Base-by-base conservation (phyloP, 2,888 invertebrate genomes). In the Leptinotarsa peninsularis region DNA sequence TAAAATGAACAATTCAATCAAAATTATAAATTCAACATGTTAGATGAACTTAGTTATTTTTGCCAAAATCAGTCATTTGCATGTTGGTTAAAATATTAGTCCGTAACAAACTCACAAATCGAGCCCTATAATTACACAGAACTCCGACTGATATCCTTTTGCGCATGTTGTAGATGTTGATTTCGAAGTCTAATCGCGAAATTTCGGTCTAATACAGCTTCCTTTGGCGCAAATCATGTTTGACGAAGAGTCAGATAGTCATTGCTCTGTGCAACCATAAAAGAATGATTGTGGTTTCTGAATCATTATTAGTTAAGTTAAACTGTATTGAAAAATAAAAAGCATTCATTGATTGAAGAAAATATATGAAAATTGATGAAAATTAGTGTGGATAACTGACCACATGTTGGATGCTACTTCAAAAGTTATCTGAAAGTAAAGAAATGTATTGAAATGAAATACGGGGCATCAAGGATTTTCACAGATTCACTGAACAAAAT, bases 91-190 rank as follows among this genome's bases (percentile, higher is more conserved):
- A 4, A 14, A 33, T 33, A 33, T 33, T 33, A 33, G 2, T 33
- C 33, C 2, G 33, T 43, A 43, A 10, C 3, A 43, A 10, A 58
- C 14, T 58, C 58, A 58, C 58, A 58, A 58, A 23, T 58, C 23
- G 4, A 58, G 14, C 14, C 15, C 15, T 27, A 58, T 63, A n/a
- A 43, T n/a, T n/a, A 63, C 63, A 63, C 63, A 33, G 63, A 63
- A 43, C 63, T 63, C n/a, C 14, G 43, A 63, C 63, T 4, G 4
- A 27, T 15, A 33, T 17, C n/a, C 63, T n/a, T 27, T 63, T 43
- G 63, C 43, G 63, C 63, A 63, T 63, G 43, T 60, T 43, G 58
- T 58, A 21, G n/a, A 33, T 63, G 63, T 63, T 63, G 63, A 27
- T 33, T 63, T 27, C 63, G 43, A 33, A 63, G 63, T 13, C 63